A percentile compares a stretch with the other conserved stretches of the same genome.
Conservation (phyloP, 2,797 vertebrate species). For the Chloroceryle inda region DNA sequence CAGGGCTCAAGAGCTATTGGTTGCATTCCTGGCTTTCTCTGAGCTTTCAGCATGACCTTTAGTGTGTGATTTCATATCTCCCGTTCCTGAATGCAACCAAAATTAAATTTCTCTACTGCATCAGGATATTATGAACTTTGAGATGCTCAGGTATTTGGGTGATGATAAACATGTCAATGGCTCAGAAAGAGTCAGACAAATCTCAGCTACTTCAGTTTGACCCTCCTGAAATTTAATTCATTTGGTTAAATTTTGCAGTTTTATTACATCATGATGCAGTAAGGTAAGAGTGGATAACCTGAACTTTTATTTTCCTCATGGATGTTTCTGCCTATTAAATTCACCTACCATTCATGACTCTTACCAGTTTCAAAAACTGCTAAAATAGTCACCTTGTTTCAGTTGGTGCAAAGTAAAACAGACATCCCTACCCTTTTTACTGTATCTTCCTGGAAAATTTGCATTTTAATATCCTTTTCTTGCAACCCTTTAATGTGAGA, state of each 20-base stretch:
- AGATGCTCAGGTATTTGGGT: neutral
- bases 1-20: neutral
- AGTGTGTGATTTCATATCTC: neutral
- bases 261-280: neutral
- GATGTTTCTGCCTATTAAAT: neutral
- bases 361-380: neutral
- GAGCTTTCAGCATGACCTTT: neutral
- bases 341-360: neutral
- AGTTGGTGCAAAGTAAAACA: neutral
- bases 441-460: slow-evolving; percentile 2
- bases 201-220: neutral
- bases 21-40: neutral
- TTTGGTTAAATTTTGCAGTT: neutral
- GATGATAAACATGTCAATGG: neutral
- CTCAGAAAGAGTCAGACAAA: neutral
- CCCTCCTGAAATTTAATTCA: neutral
- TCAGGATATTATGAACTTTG: neutral
- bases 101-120: neutral
- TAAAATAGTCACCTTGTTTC: neutral
- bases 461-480: slow-evolving; percentile 58
- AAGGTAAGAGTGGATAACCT: neutral
- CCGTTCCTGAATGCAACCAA: neutral
- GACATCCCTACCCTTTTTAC: neutral
- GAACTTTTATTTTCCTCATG: neutral
- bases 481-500: slow-evolving; percentile 45